Conservation (phyloP, 1,140 invertebrate species). For the Kradibia gibbosae region DNA sequence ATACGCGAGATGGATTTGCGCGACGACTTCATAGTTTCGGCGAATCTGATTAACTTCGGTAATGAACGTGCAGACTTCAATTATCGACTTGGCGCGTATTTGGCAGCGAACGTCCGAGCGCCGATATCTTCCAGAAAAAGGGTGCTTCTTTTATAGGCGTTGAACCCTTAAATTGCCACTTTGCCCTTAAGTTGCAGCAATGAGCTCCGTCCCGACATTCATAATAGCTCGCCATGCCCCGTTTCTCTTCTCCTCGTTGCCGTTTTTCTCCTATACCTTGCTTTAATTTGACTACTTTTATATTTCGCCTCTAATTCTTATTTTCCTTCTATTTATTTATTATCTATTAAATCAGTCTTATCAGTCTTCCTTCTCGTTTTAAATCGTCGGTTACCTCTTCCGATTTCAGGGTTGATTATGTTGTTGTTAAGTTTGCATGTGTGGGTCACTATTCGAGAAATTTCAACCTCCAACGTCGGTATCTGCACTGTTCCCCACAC, state of each 20-base stretch:
- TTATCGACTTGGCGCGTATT: background rate
- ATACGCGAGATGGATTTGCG: constrained; percentile 55
- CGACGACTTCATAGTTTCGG: constrained; percentile 35
- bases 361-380: no score
- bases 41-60: constrained; percentile 48
- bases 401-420: constrained; percentile 42
- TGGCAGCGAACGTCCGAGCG: background rate
- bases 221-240: background rate
- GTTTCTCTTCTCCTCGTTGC: no score
- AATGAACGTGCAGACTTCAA: constrained; percentile 46
- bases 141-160: no score
- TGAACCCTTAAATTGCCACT: constrained; percentile 47
- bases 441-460: background rate
- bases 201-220: constrained; percentile 16
- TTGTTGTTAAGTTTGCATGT: background rate
- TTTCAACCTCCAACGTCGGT: background rate
- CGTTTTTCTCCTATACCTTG: no score
- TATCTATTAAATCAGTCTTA: no score
- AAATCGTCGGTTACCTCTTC: constrained; percentile 24
- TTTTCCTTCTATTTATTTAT: no score
- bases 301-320: no score
- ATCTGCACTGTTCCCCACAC: background rate
- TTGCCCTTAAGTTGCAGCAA: constrained; percentile 45
- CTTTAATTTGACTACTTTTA: no score
- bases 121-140: no score